Percentiles rank a stretch among this genome's conserved stretches.
Conservation (phyloP, 2,113 vertebrate species). For the Pundamilia nyererei region DNA sequence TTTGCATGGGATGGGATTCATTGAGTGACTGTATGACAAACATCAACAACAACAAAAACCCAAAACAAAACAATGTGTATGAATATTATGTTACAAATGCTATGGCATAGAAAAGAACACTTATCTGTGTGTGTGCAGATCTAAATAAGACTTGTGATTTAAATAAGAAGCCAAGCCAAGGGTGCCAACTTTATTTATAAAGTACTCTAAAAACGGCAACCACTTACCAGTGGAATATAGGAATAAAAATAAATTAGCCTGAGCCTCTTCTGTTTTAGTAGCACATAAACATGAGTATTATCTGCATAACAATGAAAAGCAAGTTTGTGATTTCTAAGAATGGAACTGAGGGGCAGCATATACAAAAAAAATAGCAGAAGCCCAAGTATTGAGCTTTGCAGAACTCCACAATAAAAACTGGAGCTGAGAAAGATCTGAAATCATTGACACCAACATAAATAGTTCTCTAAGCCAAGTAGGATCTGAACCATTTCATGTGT, state of each 20-base stretch:
- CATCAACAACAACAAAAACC: not conserved
- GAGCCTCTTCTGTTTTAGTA: not conserved
- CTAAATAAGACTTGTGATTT: not conserved
- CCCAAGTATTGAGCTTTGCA: not conserved
- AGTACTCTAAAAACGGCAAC: not conserved
- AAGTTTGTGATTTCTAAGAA: not conserved
- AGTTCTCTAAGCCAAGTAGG: not conserved
- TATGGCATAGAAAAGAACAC: not conserved
- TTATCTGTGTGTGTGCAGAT: not conserved
- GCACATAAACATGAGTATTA: not conserved
- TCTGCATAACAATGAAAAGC: not conserved
- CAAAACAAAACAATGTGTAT: not conserved
- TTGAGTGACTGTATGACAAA: not conserved
- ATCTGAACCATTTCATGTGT: not conserved
- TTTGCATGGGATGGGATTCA: not conserved
- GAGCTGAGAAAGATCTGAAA: not conserved
- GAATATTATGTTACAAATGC: not conserved
- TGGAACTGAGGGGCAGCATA: not conserved
- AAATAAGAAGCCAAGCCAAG: not conserved
- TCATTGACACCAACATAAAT: not conserved
- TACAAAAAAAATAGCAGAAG: not conserved
- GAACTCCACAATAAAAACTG: not conserved
- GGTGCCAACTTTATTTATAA: not conserved
- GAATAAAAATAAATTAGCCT: not conserved
- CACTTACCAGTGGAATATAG: not conserved